Evolutionary conservation across 2,113 vertebrate species (phyloP), one percentile per base, ranked within the genome.

Genomic region (Aspiorhynchus laticeps): DNA sequence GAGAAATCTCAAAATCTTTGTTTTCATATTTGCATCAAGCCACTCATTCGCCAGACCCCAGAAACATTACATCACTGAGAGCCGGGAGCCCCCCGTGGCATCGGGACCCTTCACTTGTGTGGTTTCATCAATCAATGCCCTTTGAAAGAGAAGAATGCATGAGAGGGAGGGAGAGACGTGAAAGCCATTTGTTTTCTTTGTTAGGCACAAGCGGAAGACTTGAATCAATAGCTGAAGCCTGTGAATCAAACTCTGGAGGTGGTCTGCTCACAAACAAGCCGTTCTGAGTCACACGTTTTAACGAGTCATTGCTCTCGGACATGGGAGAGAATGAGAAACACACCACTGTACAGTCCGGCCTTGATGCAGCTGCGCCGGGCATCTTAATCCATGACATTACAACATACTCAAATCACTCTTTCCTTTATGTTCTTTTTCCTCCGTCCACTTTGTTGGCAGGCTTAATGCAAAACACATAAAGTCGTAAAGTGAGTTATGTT

Each of bases 11-110:
- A 3, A 83, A 83, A 83, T 36, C 26, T 51, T n/a, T 5, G 28
- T 24, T 51, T 33, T 78, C 46, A 53, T 51, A 24, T 83, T 83
- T 83, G 17, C 41, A 11, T 83, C 4, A 11, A 83, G 69, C 63
- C 33, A 0, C 33, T 59, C 5, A 7, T 15, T 17, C 74, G 77
- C 86, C 80, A 86, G 85, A 75, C 19, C 59, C 87, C 76, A 67
- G 89, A 78, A 89, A 88, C 92, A 93, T 93, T 51, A 92, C 91
- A 87, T 92, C 91, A 92, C 87, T 74, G 51, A 8, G 38, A 75
- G 71, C 82, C 71, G 92, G 90, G 88, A 91, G 91, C 91, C 88
- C 87, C 87, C 24, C 24, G 63, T 87, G 78, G 76, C 65, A 75
- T 88, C 56, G 69, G 87, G 48, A n/a, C 82, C 56, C 84, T 88